These are phyloP conservation scores for Dendrolimus kikuchii DNA, from an alignment of 1,140 invertebrate species.

Conservation along the genomic window DNA sequence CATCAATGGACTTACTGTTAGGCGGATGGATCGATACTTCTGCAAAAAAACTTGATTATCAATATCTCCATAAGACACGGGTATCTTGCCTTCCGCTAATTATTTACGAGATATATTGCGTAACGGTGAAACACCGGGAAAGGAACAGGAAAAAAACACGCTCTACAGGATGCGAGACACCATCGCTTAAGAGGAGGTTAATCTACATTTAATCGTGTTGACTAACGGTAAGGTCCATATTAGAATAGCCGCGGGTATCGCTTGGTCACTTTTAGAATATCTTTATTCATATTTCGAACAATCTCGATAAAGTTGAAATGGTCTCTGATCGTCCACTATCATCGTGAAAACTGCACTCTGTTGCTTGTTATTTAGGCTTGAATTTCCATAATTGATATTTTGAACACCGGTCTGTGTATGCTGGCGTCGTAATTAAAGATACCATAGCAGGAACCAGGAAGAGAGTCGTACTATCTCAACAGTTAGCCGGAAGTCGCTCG, in stretches of 20 bases:
- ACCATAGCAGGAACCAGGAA: conserved; percentile 70
- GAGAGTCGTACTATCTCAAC: conserved; percentile 71
- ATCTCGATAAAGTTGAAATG: conserved; percentile 57
- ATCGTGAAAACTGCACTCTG: conserved; percentile 33
- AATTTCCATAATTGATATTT: conserved; percentile 8
- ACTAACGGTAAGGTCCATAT: conserved; percentile 28
- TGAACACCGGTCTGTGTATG: conserved; percentile 44
- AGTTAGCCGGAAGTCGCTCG: conserved; percentile 69
- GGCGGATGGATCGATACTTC: conserved; percentile 46
- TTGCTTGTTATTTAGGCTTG: conserved; percentile 14
- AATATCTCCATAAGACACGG: conserved; percentile 68
- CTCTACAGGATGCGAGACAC: conserved; percentile 53
- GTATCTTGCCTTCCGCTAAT: conserved; percentile 70
- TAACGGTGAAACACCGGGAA: conserved; percentile 71
- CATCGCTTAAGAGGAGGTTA: conserved; percentile 23
- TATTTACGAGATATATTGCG: conserved; percentile 72
- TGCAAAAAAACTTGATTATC: conserved; percentile 59
- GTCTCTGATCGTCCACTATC: conserved; percentile 34
- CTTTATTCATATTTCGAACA: conserved; percentile 63
- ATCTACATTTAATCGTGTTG: conserved; percentile 29
- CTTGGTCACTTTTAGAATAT: conserved; percentile 57
- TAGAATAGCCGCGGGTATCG: conserved; percentile 15
- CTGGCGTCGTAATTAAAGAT: conserved; percentile 63
- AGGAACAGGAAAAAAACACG: conserved; percentile 62
- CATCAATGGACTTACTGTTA: conserved; percentile 39